phyloP scores from a whole-genome alignment of 2,797 vertebrate species.

The Pseudotriccus pelzelni region DNA sequence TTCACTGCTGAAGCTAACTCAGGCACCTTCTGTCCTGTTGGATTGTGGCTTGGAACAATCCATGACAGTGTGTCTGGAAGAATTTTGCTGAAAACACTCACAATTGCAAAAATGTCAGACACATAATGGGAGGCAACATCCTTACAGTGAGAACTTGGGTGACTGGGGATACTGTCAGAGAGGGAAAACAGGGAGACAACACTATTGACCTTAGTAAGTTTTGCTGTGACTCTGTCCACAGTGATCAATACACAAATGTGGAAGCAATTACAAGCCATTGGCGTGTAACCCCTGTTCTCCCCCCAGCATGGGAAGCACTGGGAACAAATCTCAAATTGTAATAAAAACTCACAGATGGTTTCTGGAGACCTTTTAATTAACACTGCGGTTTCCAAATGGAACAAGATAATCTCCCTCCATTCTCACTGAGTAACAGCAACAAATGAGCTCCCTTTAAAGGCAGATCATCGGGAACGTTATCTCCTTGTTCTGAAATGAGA shows the following conservation, averaged over 20 bases:
- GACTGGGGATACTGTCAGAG: background rate
- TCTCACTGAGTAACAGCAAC: background rate
- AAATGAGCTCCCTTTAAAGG: conserved; percentile 18
- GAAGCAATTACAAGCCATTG: background rate
- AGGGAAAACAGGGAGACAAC: background rate
- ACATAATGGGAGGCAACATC: background rate
- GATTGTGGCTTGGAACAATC: conserved; percentile 7
- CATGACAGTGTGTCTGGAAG: background rate
- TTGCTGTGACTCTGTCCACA: background rate
- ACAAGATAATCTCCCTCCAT: background rate
- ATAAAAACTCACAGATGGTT: conserved; percentile 9
- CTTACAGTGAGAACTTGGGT: background rate
- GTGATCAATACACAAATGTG: background rate
- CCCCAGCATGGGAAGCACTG: background rate
- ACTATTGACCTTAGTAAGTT: background rate
- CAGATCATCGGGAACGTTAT: background rate
- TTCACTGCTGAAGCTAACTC: conserved; percentile 34
- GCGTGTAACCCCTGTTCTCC: background rate
- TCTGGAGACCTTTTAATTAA: conserved; percentile 19
- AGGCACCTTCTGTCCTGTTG: conserved; percentile 42
- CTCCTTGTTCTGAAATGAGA: background rate
- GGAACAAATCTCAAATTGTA: background rate
- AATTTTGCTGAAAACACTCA: conserved; percentile 15
- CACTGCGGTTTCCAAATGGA: background rate
- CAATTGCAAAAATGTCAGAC: background rate